Evolutionary conservation across 2,888 invertebrate species (phyloP).

Genomic region (Tachina lurida): DNA sequence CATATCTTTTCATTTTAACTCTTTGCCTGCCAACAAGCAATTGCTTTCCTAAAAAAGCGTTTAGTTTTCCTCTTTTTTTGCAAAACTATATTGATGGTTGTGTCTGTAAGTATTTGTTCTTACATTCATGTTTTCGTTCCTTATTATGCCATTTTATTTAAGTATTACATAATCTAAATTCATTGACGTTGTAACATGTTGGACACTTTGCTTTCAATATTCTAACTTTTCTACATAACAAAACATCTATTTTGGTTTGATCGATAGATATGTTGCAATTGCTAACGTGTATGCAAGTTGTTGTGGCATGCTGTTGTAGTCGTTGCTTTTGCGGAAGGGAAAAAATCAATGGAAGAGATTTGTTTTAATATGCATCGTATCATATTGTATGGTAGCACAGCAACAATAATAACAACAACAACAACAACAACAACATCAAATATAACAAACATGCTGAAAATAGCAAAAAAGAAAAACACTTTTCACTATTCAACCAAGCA

Average conservation of each 20-base stretch:
- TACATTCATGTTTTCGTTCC: slow-evolving; percentile 24
- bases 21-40: slow-evolving; percentile 3
- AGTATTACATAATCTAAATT: slow-evolving; percentile 67
- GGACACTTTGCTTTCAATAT: slow-evolving; percentile 45
- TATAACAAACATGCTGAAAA: slow-evolving; percentile 3
- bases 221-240: slow-evolving; percentile 26
- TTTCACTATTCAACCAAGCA: slow-evolving; percentile 64
- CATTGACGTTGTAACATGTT: slow-evolving; percentile 53
- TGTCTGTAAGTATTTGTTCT: slow-evolving; percentile 5
- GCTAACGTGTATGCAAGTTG: neutral
- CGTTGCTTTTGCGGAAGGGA: slow-evolving; percentile 38
- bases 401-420: neutral
- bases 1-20: neutral
- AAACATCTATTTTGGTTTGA: slow-evolving; percentile 29
- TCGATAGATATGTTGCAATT: slow-evolving; percentile 27
- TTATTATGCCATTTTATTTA: slow-evolving; percentile 61
- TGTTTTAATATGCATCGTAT: slow-evolving; percentile 26
- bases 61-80: neutral
- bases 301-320: slow-evolving; percentile 22
- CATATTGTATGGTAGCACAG: slow-evolving; percentile 33
- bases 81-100: slow-evolving; percentile 5
- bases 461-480: slow-evolving; percentile 56
- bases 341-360: slow-evolving; percentile 53
- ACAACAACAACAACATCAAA: neutral
- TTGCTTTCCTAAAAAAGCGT: neutral